Base-by-base conservation (phyloP, 2,113 vertebrate species). In the Vulpes lagopus region DNA sequence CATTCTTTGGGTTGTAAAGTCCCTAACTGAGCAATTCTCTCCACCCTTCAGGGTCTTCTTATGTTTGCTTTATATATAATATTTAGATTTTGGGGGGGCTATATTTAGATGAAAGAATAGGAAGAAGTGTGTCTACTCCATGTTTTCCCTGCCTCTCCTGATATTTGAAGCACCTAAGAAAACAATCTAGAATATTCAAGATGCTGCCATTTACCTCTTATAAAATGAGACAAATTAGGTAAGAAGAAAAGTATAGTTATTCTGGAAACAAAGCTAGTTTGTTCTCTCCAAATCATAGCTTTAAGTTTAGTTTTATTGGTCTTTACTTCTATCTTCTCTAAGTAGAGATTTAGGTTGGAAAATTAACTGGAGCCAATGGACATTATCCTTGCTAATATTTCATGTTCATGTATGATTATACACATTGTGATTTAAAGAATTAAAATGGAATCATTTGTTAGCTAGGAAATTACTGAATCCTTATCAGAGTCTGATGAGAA, bases 321-420 rank as follows among this genome's bases (percentile, higher is more conserved):
- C 38, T 85, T 59, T 27, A 38, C 14, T 8, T 83, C 43, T 6
- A 16, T 67, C 55, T 91, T 96, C 32, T 95, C 32, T 51, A 84
- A 89, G 87, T 71, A 62, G 76, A 78, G 78, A 94, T 81, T 67
- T 79, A 43, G 32, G 7, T 59, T 97, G 91, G 64, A 86, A 90
- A 97, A 90, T 97, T 92, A 93, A 35, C 74, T 81, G 60, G 35
- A 90, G 87, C 89, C 53, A 64, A 57, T 59, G 57, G 88, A 81
- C 35, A 96, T 92, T 95, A 91, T 71, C 20, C 23, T 87, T 79
- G 84, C 60, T 87, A 94, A 83, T 94, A 94, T 82, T 97, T 97
- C 71, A 59, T 96, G 86, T 93, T 95, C 92, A 51, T 65, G 76
- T 96, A 43, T 95, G 82, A 93, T 94, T 90, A 87, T 84, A 65